Percentiles rank a stretch among this genome's conserved stretches.
Evolutionary conservation across 2,888 invertebrate genomes (phyloP).

Genomic region (Pristionchus fissidentatus): DNA sequence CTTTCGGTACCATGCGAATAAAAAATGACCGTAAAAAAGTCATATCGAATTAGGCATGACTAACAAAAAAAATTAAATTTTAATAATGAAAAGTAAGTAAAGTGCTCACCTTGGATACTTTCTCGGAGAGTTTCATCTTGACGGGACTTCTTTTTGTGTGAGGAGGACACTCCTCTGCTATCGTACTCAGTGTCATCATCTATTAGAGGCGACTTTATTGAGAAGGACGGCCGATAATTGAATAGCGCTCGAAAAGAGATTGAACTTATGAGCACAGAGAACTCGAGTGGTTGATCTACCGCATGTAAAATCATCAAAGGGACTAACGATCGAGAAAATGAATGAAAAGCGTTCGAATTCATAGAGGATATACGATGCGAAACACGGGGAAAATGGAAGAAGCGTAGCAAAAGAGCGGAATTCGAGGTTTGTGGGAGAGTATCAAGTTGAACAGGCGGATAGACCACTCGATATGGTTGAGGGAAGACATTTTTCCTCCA

Average conservation of each 20-base stretch:
- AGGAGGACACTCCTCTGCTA: constrained; percentile 36
- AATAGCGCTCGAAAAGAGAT: neutral
- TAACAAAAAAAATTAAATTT: no score
- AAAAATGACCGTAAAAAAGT: no score
- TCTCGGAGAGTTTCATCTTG: constrained; percentile 52
- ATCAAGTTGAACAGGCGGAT: neutral
- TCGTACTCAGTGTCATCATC: constrained; percentile 44
- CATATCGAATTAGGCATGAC: no score
- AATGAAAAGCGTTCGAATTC: neutral
- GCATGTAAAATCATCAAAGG: neutral
- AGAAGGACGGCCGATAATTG: neutral
- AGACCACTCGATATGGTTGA: neutral
- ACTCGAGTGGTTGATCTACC: constrained; percentile 27
- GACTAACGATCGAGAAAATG: neutral
- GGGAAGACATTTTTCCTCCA: neutral
- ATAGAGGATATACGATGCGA: constrained; percentile 4
- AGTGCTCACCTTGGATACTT: constrained; percentile 49
- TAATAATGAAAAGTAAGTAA: neutral
- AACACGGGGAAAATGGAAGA: neutral
- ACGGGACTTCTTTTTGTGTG: neutral
- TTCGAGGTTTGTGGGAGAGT: no score
- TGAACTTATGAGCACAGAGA: no score
- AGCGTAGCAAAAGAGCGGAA: no score
- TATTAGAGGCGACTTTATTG: constrained; percentile 27
- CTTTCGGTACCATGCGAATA: no score